phyloP scores from a whole-genome alignment of 1,140 invertebrate genomes.

The Contarinia nasturtii region DNA sequence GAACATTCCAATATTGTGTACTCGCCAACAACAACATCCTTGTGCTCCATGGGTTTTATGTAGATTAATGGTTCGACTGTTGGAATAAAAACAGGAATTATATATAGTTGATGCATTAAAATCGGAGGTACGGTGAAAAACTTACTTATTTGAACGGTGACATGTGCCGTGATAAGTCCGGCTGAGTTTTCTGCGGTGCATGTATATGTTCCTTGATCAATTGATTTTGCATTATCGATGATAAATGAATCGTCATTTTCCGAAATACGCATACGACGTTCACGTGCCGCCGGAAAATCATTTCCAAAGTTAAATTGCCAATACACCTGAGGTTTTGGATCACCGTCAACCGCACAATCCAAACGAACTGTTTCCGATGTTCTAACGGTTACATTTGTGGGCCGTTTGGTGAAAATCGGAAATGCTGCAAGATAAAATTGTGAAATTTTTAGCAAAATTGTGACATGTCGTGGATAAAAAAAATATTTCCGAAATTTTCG shows the following conservation, averaged over 20 bases:
- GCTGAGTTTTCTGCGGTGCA: constrained; percentile 84
- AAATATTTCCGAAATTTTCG: too few relatives aligned
- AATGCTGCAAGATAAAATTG: constrained; percentile 56
- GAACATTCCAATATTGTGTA: constrained; percentile 76
- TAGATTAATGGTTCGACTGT: constrained; percentile 65
- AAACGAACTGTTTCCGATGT: constrained; percentile 71
- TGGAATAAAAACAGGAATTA: too few relatives aligned
- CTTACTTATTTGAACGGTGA: constrained; percentile 52
- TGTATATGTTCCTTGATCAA: constrained; percentile 81
- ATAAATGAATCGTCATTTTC: constrained; percentile 80
- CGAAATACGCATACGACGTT: constrained; percentile 83
- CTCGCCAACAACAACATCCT: constrained; percentile 55
- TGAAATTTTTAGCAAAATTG: background rate
- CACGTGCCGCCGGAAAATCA: constrained; percentile 85
- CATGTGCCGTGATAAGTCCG: constrained; percentile 70
- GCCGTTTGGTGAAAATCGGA: constrained; percentile 71
- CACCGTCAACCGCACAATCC: constrained; percentile 78
- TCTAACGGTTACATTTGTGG: constrained; percentile 63
- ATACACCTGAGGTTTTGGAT: constrained; percentile 71
- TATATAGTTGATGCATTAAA: too few relatives aligned
- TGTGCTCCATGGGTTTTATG: constrained; percentile 66
- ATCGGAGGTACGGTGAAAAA: constrained; percentile 30
- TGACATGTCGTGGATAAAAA: too few relatives aligned
- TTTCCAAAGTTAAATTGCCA: constrained; percentile 90
- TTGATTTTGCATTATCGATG: constrained; percentile 71